A percentile compares a stretch with the other conserved stretches of the same genome.
Conservation (phyloP, 2,888 invertebrate species). For the Orthosia gracilis region DNA sequence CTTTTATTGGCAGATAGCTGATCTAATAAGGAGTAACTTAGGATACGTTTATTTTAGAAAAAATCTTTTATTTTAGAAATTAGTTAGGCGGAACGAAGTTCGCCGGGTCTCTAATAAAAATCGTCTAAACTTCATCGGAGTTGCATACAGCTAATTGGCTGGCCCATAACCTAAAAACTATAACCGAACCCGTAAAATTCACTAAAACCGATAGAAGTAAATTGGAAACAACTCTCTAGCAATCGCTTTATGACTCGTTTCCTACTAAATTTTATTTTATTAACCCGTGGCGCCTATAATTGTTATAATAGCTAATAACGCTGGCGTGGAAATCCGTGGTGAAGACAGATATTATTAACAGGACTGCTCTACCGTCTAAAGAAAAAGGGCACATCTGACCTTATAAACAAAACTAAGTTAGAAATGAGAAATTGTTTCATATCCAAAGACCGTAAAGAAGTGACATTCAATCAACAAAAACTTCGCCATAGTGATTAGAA, state of each 20-base stretch:
- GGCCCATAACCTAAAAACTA: background rate
- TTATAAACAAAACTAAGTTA: no score
- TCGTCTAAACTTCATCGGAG: background rate
- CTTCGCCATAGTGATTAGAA: no score
- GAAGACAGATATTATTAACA: conserved; percentile 60
- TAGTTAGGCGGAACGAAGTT: no score
- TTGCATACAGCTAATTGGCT: background rate
- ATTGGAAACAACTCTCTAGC: conserved; percentile 49
- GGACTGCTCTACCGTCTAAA: no score
- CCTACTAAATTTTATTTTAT: conserved; percentile 72
- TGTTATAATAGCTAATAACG: conserved; percentile 79
- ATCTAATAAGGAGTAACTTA: no score
- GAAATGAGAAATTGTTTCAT: no score
- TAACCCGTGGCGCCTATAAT: conserved; percentile 79
- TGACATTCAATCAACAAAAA: no score
- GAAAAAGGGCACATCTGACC: no score
- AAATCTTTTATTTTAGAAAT: no score
- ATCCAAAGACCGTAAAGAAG: no score
- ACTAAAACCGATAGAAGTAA: conserved; percentile 39
- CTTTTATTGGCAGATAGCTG: no score
- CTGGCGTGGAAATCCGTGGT: conserved; percentile 71
- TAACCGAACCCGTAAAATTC: conserved; percentile 19
- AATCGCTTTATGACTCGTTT: conserved; percentile 77
- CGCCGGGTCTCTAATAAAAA: background rate
- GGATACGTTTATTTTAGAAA: no score